phyloP scores from a whole-genome alignment of 2,888 invertebrate species.

The Fabriciana adippe region DNA sequence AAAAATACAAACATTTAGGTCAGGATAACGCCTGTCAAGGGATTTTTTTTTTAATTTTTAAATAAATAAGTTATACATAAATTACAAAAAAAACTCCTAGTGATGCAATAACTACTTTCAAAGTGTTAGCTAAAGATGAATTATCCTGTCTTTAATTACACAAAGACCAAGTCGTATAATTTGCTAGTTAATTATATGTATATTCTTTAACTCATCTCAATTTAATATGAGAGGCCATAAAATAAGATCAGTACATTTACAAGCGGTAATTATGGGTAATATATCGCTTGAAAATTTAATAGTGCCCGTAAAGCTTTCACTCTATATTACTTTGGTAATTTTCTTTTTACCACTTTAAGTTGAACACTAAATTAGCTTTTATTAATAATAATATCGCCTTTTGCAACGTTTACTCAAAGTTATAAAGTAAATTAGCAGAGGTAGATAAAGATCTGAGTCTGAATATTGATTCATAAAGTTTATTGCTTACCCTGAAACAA shows the following conservation, averaged over 20 bases:
- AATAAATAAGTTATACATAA: too few relatives aligned
- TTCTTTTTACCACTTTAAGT: constrained; percentile 14
- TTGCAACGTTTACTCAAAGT: too few relatives aligned
- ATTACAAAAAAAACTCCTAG: too few relatives aligned
- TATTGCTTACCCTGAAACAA: too few relatives aligned
- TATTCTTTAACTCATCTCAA: constrained; percentile 13
- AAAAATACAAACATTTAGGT: too few relatives aligned
- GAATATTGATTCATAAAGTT: too few relatives aligned
- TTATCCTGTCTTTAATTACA: background rate
- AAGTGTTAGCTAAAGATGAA: too few relatives aligned
- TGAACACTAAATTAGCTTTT: background rate
- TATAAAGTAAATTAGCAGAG: too few relatives aligned
- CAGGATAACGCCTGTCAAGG: too few relatives aligned
- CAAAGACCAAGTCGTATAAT: background rate
- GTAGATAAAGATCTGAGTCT: too few relatives aligned
- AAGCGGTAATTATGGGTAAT: constrained; percentile 17
- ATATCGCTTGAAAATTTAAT: constrained; percentile 21
- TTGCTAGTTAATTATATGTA: background rate
- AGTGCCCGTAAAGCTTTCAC: constrained; percentile 12
- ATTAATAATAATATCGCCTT: background rate
- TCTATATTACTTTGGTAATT: constrained; percentile 7
- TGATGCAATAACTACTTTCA: too few relatives aligned
- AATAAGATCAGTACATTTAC: constrained; percentile 11
- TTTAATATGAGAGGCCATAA: constrained; percentile 10
- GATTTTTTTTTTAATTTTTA: too few relatives aligned